Conservation (phyloP, 2,888 invertebrate species). For the Colletes collaris region DNA sequence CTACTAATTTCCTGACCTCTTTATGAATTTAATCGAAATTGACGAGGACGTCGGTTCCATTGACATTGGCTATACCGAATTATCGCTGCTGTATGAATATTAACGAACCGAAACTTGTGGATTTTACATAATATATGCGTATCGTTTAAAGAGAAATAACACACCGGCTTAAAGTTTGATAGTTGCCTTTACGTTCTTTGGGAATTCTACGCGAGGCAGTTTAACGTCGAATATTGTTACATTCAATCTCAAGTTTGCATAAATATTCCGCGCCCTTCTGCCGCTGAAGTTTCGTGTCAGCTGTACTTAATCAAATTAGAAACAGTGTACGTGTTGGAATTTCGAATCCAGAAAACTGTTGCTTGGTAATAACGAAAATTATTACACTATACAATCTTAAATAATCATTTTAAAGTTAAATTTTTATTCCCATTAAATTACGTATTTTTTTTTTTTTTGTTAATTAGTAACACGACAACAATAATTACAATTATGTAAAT, state of each 20-base stretch:
- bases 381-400: too few species aligned
- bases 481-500: too few species aligned
- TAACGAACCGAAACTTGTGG: slow-evolving; percentile 13
- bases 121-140: slow-evolving; percentile 18
- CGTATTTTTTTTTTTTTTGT: too few species aligned
- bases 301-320: neutral
- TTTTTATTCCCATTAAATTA: too few species aligned
- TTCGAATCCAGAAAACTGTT: too few species aligned
- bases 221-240: neutral
- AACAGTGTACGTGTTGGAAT: too few species aligned
- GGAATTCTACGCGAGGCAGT: neutral
- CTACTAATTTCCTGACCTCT: slow-evolving; percentile 37
- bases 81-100: slow-evolving; percentile 37
- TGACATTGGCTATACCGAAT: slow-evolving; percentile 29
- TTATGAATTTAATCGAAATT: slow-evolving; percentile 43
- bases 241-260: neutral
- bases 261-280: neutral
- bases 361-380: too few species aligned
- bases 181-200: neutral
- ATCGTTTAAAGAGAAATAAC: slow-evolving; percentile 3
- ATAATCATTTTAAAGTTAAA: too few species aligned
- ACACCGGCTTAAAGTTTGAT: neutral
- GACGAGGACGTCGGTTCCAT: slow-evolving; percentile 36
- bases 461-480: too few species aligned
- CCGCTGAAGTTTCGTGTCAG: neutral